Evolutionary conservation across 2,888 invertebrate genomes (phyloP).

Genomic region (Andrena flavipes): DNA sequence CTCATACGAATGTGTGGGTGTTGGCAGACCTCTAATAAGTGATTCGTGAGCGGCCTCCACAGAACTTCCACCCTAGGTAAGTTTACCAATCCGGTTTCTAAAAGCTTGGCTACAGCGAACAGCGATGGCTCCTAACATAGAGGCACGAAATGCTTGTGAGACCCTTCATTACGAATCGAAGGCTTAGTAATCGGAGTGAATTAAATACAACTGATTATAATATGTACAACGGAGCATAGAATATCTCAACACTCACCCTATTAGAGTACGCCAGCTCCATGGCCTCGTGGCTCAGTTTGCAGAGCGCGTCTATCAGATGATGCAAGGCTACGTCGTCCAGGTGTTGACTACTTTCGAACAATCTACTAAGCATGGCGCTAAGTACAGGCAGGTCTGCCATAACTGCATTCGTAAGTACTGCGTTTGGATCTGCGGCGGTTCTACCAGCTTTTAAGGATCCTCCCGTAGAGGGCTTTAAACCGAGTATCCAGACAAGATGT

Average conservation of each 20-base stretch:
- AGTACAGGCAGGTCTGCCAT: conserved; percentile 97
- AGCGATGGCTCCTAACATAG: conserved; percentile 94
- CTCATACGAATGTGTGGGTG: conserved; percentile 98
- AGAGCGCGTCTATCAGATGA: conserved; percentile 97
- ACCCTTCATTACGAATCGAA: not conserved
- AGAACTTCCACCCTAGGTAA: conserved; percentile 96
- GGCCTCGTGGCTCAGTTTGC: conserved; percentile 97
- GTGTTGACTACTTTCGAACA: conserved; percentile 97
- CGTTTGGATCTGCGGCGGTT: conserved; percentile 91
- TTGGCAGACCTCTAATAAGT: conserved; percentile 97
- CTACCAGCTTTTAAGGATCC: conserved; percentile 95
- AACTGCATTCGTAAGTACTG: conserved; percentile 97
- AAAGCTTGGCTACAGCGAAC: conserved; percentile 98
- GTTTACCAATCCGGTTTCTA: conserved; percentile 98
- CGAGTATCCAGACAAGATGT: conserved; percentile 97
- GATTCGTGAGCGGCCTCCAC: conserved; percentile 98
- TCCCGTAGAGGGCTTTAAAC: conserved; percentile 97
- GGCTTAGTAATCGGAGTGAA: too few relatives aligned
- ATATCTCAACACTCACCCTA: conserved; percentile 87
- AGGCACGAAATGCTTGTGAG: not conserved
- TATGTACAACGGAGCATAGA: not conserved
- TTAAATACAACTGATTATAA: not conserved
- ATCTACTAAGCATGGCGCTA: conserved; percentile 95
- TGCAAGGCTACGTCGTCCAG: conserved; percentile 97
- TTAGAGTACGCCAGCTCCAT: conserved; percentile 99